These are phyloP conservation scores for Chionoecetes opilio DNA, from an alignment of 1,140 invertebrate genomes.

Conservation along the genomic window DNA sequence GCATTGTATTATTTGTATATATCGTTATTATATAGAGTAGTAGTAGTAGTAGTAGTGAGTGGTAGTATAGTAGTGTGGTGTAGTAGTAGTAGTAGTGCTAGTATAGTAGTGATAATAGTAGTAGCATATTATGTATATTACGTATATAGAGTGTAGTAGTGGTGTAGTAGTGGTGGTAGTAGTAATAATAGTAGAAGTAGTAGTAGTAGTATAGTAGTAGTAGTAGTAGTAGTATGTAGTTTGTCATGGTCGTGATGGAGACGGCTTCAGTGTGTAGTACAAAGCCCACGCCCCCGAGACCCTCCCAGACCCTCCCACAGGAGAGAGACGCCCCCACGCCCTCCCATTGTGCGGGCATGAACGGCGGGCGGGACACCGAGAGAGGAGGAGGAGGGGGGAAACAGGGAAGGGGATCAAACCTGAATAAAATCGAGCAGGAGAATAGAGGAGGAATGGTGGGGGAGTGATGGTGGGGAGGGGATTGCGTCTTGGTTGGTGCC, in stretches of 20 bases:
- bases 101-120: no score
- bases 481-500: no score
- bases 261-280: background rate
- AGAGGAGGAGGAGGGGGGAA: background rate
- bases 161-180: background rate
- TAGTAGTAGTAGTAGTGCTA: no score
- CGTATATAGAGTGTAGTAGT: no score
- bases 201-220: conserved; percentile 2
- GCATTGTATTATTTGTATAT: no score
- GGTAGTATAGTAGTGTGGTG: no score
- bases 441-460: background rate
- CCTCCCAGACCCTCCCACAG: background rate
- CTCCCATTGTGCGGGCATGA: background rate
- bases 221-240: background rate
- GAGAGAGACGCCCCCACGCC: background rate
- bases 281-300: background rate
- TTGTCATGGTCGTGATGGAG: background rate
- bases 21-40: no score
- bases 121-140: no score
- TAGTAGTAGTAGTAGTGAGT: no score
- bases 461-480: background rate
- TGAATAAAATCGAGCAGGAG: background rate
- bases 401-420: background rate
- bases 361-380: background rate
- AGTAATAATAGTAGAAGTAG: background rate